Base-by-base conservation (phyloP, 2,797 vertebrate genomes). In the Coilia nasus region DNA sequence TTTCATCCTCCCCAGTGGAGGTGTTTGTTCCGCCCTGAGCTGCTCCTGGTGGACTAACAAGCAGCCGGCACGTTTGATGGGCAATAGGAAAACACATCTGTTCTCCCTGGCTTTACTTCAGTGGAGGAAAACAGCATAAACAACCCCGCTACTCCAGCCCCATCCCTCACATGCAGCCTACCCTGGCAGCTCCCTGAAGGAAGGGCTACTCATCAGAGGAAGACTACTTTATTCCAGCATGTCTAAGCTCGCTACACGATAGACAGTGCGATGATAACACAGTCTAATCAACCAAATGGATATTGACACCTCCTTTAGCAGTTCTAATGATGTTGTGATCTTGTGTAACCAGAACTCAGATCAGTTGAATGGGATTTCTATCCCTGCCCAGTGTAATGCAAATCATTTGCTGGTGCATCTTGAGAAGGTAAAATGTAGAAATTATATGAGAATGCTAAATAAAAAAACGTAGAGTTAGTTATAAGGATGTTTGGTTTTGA, bases 1-100 rank as follows among this genome's bases (percentile, higher is more conserved):
- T 93, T 94, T 94, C 94, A 91, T 92, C 90, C 91, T 94, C 92
- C 93, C 92, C 91, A 91, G 90, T 90, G 93, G 93, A 94, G 93
- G 92, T 92, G 92, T 93, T 94, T 94, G 92, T 94, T 94, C 91
- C 92, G 85, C 94, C 91, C 91, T 19, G 83, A 91, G 91, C 92
- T 87, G 92, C 91, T 93, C 94, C 93, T 93, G 82, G 84, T 94
- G 94, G 93, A 95, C 92, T 91, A 89, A 92, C 91, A 92, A 93
- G 93, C 94, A 94, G 94, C 90, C 89, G 87, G 90, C 83, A 81
- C 83, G 89, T 93, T 92, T 94, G 92, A 94, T 93, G 91, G 94
- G 93, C 92, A 92, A 91, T 75, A 64, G 90, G 93, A 93, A 94
- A 93, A 93, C 83, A 86, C 93, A 95, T 94, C 93, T 94, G 94